Percentiles rank a stretch among this genome's conserved stretches.
These are phyloP conservation scores for Zaprionus obscuricornis DNA, from an alignment of 2,888 invertebrate genomes.

Conservation along the genomic window DNA sequence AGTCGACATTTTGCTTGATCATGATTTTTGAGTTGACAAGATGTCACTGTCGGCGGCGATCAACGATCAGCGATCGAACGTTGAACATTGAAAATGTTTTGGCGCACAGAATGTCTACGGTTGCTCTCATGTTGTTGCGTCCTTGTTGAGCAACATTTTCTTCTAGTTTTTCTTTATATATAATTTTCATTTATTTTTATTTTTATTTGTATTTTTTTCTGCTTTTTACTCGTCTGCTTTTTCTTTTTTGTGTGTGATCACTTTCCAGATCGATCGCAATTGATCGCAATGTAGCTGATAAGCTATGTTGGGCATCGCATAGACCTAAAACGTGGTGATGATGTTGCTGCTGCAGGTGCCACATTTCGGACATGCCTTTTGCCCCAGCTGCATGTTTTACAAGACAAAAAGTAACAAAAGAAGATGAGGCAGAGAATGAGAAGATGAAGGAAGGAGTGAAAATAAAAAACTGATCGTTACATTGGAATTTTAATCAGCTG, in stretches of 20 bases:
- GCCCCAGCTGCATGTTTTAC: conserved; percentile 44
- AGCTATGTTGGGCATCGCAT: conserved; percentile 33
- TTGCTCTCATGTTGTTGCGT: conserved; percentile 73
- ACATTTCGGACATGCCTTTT: conserved; percentile 64
- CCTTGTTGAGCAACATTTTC: conserved; percentile 72
- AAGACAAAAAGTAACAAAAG: conserved; percentile 24
- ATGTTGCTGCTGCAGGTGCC: conserved; percentile 57
- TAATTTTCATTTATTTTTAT: not conserved
- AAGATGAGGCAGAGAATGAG: not conserved
- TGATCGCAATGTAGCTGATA: conserved; percentile 70
- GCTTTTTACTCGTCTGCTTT: conserved; percentile 8
- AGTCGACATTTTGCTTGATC: conserved; percentile 70
- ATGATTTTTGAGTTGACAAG: conserved; percentile 79
- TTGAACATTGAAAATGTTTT: conserved; percentile 25
- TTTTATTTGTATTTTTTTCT: conserved; percentile 17
- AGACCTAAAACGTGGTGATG: conserved; percentile 35
- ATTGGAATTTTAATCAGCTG: conserved; percentile 76
- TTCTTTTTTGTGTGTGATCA: conserved; percentile 43
- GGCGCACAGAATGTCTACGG: conserved; percentile 60
- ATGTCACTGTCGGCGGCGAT: conserved; percentile 75
- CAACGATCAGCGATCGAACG: conserved; percentile 12
- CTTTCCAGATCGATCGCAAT: conserved; percentile 55
- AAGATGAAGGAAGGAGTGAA: not conserved
- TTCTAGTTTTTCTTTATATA: conserved; percentile 20
- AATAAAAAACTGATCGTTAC: conserved; percentile 9